A percentile compares a stretch with the other conserved stretches of the same genome.
phyloP scores from a whole-genome alignment of 2,113 vertebrate species.

The human (Homo sapiens) region DNA sequence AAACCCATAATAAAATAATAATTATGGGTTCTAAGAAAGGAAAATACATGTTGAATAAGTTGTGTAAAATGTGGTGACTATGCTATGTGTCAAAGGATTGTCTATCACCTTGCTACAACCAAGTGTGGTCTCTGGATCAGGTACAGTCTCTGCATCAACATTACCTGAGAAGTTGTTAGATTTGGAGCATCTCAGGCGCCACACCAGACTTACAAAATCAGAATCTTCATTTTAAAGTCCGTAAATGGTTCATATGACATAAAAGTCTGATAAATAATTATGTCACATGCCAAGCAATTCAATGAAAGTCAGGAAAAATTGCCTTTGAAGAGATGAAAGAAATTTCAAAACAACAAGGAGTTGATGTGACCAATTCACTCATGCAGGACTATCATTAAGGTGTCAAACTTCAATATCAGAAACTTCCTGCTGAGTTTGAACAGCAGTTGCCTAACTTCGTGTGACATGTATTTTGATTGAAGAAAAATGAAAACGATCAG shows the following conservation, averaged over 20 bases:
- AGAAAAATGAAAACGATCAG: conserved; percentile 7
- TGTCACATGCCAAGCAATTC: not conserved
- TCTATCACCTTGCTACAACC: not conserved
- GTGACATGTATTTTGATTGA: not conserved
- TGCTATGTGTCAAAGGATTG: not conserved
- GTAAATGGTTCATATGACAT: not conserved
- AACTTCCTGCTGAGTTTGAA: not conserved
- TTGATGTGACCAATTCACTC: conserved; percentile 7
- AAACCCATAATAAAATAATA: too few relatives aligned
- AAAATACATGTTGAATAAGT: not conserved
- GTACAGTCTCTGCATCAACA: not conserved
- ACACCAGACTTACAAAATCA: not conserved
- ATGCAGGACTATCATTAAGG: conserved; percentile 22
- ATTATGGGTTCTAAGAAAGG: not conserved
- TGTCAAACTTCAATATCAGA: conserved; percentile 13
- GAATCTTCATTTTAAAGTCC: not conserved
- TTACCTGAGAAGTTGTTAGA: not conserved
- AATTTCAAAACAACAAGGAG: conserved; percentile 16
- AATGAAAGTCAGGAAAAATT: not conserved
- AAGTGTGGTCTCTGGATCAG: not conserved
- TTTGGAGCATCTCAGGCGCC: not conserved
- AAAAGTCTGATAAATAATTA: not conserved
- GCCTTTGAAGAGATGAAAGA: conserved; percentile 42
- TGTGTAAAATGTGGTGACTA: not conserved
- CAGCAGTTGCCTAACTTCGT: conserved; percentile 6